These are phyloP conservation scores for Lamproptera curius DNA, from an alignment of 2,888 invertebrate species.

Conservation along the genomic window DNA sequence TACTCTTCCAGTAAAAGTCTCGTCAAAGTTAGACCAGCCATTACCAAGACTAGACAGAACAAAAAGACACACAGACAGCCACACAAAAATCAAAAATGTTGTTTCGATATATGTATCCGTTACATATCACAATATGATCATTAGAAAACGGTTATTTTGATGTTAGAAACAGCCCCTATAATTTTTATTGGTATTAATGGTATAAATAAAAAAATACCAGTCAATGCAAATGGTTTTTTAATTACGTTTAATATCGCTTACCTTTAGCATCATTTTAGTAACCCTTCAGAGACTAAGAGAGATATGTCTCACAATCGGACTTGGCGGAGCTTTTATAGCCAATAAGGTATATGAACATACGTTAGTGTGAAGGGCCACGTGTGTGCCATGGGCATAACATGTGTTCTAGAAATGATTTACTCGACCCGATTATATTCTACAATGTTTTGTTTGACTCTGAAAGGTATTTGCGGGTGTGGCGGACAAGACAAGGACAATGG, in stretches of 20 bases:
- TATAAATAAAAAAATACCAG: too few relatives aligned
- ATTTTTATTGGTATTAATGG: too few relatives aligned
- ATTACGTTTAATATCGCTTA: constrained; percentile 43
- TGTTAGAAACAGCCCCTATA: too few relatives aligned
- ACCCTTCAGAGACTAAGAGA: constrained; percentile 43
- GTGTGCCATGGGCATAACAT: constrained; percentile 43
- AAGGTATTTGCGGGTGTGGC: constrained; percentile 32
- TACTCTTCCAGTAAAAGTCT: too few relatives aligned
- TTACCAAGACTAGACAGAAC: too few relatives aligned
- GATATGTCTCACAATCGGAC: constrained; percentile 41
- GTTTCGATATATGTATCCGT: too few relatives aligned
- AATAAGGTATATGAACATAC: constrained; percentile 35
- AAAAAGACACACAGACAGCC: too few relatives aligned
- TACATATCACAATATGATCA: too few relatives aligned
- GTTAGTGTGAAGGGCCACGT: constrained; percentile 40
- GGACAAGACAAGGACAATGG: constrained; percentile 24
- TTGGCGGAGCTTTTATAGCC: constrained; percentile 57
- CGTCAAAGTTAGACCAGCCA: too few relatives aligned
- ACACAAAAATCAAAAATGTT: too few relatives aligned
- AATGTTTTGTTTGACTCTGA: constrained; percentile 25
- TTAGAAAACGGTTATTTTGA: too few relatives aligned
- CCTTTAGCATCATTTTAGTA: constrained; percentile 59
- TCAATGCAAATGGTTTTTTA: too few relatives aligned
- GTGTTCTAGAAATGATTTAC: constrained; percentile 15
- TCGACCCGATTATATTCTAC: constrained; percentile 14